Percentiles rank a stretch among this genome's conserved stretches.
Conservation (phyloP, 2,113 vertebrate genomes). For the Elaphurus davidianus region DNA sequence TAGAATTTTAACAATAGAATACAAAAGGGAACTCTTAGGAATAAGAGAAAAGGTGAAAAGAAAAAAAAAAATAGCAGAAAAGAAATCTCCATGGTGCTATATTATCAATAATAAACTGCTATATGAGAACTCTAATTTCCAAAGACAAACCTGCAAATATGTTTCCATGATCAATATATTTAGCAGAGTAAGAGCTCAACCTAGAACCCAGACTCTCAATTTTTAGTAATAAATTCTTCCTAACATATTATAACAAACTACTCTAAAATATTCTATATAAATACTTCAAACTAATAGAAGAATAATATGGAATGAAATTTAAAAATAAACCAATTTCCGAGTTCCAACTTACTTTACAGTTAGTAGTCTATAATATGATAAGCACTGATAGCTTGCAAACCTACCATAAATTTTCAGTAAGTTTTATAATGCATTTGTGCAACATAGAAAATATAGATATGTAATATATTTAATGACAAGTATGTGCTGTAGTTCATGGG, state of each 20-base stretch:
- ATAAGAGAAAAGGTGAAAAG: background rate
- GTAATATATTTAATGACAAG: background rate
- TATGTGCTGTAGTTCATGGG: background rate
- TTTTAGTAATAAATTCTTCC: background rate
- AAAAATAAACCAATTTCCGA: background rate
- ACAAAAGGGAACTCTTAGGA: background rate
- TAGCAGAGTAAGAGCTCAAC: background rate
- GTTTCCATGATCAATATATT: background rate
- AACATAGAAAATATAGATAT: background rate
- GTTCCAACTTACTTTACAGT: background rate
- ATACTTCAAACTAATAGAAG: background rate
- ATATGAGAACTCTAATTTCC: background rate
- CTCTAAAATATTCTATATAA: slow-evolving; percentile 8
- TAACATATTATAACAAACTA: background rate
- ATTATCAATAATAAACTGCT: background rate
- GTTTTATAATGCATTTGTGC: background rate
- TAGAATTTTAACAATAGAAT: slow-evolving; percentile 16
- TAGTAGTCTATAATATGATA: background rate
- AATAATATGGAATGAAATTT: background rate
- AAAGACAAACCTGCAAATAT: background rate
- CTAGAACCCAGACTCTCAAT: background rate
- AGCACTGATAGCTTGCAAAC: background rate
- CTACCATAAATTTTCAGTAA: background rate
- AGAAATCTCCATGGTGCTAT: background rate
- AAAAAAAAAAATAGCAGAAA: background rate